A percentile compares a stretch with the other conserved stretches of the same genome.
These are phyloP conservation scores for Limonius californicus DNA, from an alignment of 1,140 invertebrate species.

Conservation along the genomic window DNA sequence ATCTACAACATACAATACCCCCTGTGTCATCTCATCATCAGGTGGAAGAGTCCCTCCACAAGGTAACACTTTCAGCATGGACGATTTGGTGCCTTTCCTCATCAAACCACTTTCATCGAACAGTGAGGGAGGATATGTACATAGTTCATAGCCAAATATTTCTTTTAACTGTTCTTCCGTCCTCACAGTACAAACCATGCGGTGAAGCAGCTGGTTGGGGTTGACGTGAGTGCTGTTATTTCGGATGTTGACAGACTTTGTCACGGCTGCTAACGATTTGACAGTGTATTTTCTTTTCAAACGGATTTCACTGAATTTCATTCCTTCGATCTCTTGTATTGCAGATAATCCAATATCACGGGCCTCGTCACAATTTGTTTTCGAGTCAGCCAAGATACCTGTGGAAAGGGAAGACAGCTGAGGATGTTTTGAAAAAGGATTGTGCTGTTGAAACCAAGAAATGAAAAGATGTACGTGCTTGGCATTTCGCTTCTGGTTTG, in stretches of 20 bases:
- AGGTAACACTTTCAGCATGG: slow-evolving; percentile 12
- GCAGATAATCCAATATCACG: not conserved
- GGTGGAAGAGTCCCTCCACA: not conserved
- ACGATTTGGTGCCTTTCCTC: slow-evolving; percentile 15
- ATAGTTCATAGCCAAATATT: slow-evolving; percentile 17
- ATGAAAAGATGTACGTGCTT: slow-evolving; percentile 9
- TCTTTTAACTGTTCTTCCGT: slow-evolving; percentile 2
- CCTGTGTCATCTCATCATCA: not conserved
- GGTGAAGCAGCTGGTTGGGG: slow-evolving; percentile 3
- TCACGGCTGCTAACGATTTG: not conserved
- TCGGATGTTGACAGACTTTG: slow-evolving; percentile 10
- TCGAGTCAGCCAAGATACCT: not conserved
- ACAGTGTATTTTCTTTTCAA: slow-evolving; percentile 18
- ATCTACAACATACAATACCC: slow-evolving; percentile 13
- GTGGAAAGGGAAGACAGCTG: slow-evolving; percentile 7
- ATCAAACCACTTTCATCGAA: slow-evolving; percentile 16
- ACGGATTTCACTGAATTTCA: slow-evolving; percentile 15
- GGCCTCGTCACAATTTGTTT: not conserved
- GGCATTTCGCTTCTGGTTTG: slow-evolving; percentile 7
- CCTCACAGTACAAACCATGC: slow-evolving; percentile 16
- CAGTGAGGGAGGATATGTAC: slow-evolving; percentile 8
- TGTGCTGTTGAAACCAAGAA: slow-evolving; percentile 7
- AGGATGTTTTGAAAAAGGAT: slow-evolving; percentile 18
- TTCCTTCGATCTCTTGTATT: not conserved
- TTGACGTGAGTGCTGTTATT: slow-evolving; percentile 12